Conservation (phyloP, 2,888 invertebrate genomes). For the Parasteatoda lunata region DNA sequence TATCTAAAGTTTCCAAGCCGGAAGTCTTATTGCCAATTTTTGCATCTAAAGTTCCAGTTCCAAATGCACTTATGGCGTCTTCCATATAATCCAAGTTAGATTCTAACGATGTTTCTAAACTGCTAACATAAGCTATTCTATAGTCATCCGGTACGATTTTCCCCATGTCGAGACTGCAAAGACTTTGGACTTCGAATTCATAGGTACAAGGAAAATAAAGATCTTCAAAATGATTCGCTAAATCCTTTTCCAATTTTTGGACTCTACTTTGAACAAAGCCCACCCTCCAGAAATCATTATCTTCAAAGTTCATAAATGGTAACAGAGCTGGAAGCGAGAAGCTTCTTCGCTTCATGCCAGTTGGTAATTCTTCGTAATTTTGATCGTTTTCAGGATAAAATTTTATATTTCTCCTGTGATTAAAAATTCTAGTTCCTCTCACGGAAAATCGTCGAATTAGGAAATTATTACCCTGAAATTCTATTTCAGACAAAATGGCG, state of each 20-base stretch:
- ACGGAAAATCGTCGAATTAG: constrained; percentile 41
- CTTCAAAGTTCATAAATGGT: constrained; percentile 2
- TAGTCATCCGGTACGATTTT: constrained; percentile 82
- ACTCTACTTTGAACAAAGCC: constrained; percentile 67
- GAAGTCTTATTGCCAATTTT: background rate
- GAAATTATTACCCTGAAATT: constrained; percentile 21
- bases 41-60: constrained; percentile 31
- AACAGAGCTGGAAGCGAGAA: constrained; percentile 41
- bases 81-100: constrained; percentile 59
- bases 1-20: background rate
- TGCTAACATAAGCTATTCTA: constrained; percentile 89
- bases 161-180: constrained; percentile 77
- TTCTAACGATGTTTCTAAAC: constrained; percentile 76
- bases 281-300: constrained; percentile 55
- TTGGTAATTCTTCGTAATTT: background rate
- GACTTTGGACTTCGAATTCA: constrained; percentile 47
- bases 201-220: constrained; percentile 15
- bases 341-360: constrained; percentile 20
- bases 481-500: background rate
- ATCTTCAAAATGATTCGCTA: constrained; percentile 28
- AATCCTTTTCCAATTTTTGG: constrained; percentile 66
- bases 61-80: constrained; percentile 30
- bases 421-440: constrained; percentile 43
- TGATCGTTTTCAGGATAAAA: background rate
- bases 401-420: constrained; percentile 15